These are phyloP conservation scores for Idaea aversata DNA, from an alignment of 2,888 invertebrate species.

Conservation along the genomic window DNA sequence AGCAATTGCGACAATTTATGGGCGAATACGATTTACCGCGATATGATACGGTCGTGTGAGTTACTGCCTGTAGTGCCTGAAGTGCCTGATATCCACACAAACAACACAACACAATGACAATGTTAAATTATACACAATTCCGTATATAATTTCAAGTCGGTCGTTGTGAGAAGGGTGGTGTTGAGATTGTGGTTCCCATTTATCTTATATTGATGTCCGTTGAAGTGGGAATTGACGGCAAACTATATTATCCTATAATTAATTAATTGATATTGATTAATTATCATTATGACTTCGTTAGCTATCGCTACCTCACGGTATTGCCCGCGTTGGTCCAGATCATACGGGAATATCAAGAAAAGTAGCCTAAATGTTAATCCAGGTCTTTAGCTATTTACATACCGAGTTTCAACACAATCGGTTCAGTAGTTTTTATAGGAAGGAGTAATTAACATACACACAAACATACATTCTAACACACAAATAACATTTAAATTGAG, in stretches of 20 bases:
- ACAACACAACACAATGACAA: conserved; percentile 5
- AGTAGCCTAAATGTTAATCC: not conserved
- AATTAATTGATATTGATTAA: not conserved
- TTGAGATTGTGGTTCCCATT: not conserved
- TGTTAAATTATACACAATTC: not conserved
- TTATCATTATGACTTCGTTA: not conserved
- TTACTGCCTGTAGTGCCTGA: conserved; percentile 32
- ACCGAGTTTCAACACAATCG: too few relatives aligned
- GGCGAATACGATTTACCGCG: conserved; percentile 52
- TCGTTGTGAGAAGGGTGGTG: not conserved
- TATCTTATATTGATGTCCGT: not conserved
- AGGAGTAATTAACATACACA: too few relatives aligned
- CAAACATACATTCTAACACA: too few relatives aligned
- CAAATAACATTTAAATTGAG: too few relatives aligned
- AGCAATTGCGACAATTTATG: conserved; percentile 62
- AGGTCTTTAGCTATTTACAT: too few relatives aligned
- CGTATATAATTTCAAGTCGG: not conserved
- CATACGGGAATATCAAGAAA: too few relatives aligned
- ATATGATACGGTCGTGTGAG: conserved; percentile 56
- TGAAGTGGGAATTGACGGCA: not conserved
- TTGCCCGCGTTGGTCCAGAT: too few relatives aligned
- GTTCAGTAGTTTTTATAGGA: too few relatives aligned
- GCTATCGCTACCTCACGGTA: too few relatives aligned
- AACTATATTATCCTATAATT: not conserved
- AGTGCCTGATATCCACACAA: not conserved